A percentile compares a stretch with the other conserved stretches of the same genome.
These are phyloP conservation scores for Chanos chanos DNA, from an alignment of 2,797 vertebrate species.

Conservation along the genomic window DNA sequence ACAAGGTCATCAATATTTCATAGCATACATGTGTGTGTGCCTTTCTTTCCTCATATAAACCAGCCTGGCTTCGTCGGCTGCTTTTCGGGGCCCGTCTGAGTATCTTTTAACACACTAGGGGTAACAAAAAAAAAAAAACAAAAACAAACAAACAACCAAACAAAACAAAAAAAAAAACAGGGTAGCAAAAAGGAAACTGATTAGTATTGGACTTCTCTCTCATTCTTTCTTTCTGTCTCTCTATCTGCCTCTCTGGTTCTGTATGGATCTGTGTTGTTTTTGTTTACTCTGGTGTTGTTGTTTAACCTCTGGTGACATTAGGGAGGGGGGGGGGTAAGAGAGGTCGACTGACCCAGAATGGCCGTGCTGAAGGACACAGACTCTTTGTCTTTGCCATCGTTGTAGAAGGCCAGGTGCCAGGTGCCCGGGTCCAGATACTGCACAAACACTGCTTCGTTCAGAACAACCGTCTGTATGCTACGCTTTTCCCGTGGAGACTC, in stretches of 20 bases:
- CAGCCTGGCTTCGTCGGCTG: no score
- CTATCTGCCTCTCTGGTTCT: no score
- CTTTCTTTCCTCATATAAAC: no score
- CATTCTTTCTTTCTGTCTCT: no score
- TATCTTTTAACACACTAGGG: conserved; percentile 3
- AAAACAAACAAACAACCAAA: neutral
- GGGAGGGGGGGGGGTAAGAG: neutral
- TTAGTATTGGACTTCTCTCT: neutral
- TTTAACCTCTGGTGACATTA: no score
- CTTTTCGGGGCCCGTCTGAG: neutral
- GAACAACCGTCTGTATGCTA: conserved; percentile 93
- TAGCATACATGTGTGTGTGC: no score
- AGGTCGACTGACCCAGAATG: conserved; percentile 80
- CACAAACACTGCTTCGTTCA: conserved; percentile 95
- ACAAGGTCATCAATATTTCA: no score
- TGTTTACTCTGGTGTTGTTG: no score
- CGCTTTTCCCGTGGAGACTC: conserved; percentile 90
- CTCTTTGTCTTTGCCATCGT: conserved; percentile 93
- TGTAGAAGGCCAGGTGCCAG: conserved; percentile 98
- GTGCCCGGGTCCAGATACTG: conserved; percentile 92
- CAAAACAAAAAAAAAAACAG: neutral
- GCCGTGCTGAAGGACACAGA: conserved; percentile 91
- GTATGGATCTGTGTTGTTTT: no score
- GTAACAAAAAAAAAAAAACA: neutral
- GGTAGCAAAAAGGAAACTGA: neutral